Base-by-base conservation (phyloP, 2,888 invertebrate genomes). In the Mesochorus sp. region DNA sequence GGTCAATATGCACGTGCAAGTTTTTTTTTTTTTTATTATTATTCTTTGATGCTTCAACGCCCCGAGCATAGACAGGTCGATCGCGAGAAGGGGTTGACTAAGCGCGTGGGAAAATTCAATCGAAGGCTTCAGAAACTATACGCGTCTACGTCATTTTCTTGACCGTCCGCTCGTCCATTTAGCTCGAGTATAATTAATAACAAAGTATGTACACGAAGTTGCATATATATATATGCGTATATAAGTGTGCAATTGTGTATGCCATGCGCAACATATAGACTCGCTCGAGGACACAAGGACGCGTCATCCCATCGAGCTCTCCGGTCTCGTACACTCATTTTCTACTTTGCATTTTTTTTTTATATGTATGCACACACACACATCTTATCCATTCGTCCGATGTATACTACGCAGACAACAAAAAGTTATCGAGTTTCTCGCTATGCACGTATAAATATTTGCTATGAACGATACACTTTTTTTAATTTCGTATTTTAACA, bases 101-200 rank as follows among this genome's bases (percentile, higher is more conserved):
- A 73, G 73, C 68, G 59, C 77, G 68, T 78, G 77, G 64, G 77
- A 78, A 78, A 78, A 31, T 73, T 51, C 57, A 39, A 62, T 39
- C 34, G 57, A 28, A n/a, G 62, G 53, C 53, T 44, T 53, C 28
- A 44, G 14, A 44, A 61, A 51, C 26, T 28, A 21, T 14, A 31
- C 39, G 39, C 19, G 34, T 14, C 42, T 47, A 64, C 77, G 73
- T 74, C 68, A 70, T 57, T 42, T 57, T 73, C 31, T 24, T 44
- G 62, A 64, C 26, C 57, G 37, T 39, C 28, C 55, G 59, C 51
- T 71, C 34, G 51, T 28, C 19, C 31, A 8, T 17, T n/a, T n/a
- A n/a, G n/a, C 71, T 57, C 59, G 59, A 24, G n/a, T 57, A 59
- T 70, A 68, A 68, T 68, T 57, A 24, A 44, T 49, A 19, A 37